These are phyloP conservation scores for Scolanthus callimorphus DNA, from an alignment of 92 coral and sea anemone genomes.

Conservation along the genomic window DNA sequence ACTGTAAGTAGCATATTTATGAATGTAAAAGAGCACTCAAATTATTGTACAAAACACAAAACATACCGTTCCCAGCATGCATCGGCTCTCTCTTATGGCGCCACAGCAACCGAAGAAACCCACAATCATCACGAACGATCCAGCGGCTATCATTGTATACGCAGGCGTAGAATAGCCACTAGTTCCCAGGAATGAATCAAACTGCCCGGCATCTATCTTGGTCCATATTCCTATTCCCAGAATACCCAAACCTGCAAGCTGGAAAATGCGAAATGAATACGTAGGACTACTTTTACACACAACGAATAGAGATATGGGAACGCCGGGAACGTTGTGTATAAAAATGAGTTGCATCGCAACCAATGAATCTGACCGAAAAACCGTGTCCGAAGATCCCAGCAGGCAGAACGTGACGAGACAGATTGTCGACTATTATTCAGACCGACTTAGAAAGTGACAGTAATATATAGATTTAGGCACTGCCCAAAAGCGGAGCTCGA, in stretches of 20 bases:
- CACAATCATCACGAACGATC: conserved; percentile 74
- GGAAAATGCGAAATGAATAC: not conserved
- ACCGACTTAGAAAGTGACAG: too few species aligned
- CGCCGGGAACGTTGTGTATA: too few species aligned
- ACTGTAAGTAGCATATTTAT: too few species aligned
- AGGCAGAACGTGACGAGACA: too few species aligned
- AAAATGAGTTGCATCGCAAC: too few species aligned
- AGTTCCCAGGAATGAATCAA: conserved; percentile 75
- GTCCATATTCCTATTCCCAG: conserved; percentile 93
- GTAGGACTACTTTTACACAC: not conserved
- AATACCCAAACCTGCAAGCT: conserved; percentile 79
- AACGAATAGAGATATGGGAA: too few species aligned
- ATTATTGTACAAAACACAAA: not conserved
- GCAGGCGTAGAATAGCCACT: conserved; percentile 76
- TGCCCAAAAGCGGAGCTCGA: too few species aligned
- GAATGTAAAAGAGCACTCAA: too few species aligned
- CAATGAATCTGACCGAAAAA: too few species aligned
- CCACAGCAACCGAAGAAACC: conserved; percentile 96
- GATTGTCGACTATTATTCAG: too few species aligned
- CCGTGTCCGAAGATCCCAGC: too few species aligned
- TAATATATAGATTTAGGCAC: too few species aligned
- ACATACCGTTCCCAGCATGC: conserved; percentile 85
- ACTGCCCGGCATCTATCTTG: conserved; percentile 87
- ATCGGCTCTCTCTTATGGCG: conserved; percentile 77
- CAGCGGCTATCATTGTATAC: conserved; percentile 72